Evolutionary conservation across 2,797 vertebrate genomes (phyloP), one percentile per base, ranked within the genome.

Genomic region (Sebastes taczanowskii): DNA sequence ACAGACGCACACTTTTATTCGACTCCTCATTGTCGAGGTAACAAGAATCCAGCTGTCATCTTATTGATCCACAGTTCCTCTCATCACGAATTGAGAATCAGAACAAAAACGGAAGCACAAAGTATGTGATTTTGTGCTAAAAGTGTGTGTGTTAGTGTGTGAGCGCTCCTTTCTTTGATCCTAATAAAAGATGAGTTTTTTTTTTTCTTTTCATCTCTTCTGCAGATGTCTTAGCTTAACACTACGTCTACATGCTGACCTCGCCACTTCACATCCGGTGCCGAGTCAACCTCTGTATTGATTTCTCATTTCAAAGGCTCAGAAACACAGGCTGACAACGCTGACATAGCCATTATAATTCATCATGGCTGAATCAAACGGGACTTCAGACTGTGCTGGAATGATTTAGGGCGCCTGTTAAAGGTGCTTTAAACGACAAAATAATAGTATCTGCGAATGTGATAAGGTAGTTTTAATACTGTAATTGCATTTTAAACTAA

Each of bases 221-320:
- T 74, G 59, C 42, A 5, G 27, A 27, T 42, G 32, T 82, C 71
- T 81, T 64, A 32, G 34, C 76, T 38, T 32, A 67, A 65, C 52
- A 34, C 60, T 20, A 6, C 23, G 11, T 69, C 53, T 61, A 42
- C 71, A 72, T 56, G 77, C 67, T 78, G 86, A 88, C 90, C 83
- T 80, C 63, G 77, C 53, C 82, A 84, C 86, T 77, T 80, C 69
- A 70, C 63, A 79, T 83, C 74, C 34, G 6, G 65, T 60, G 35
- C 62, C 29, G 25, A 34, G 64, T 61, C 72, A 82, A 81, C 74
- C 76, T 88, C 56, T 46, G 52, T 53, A 90, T 84, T 79, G 86
- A 91, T 89, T 83, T 81, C 66, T 82, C 14, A 3, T 82, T 89
- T 86, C 71, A 75, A 79, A 87, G 67, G 78, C 72, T 82, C 27